Conservation (phyloP, 2,888 invertebrate species). For the Aricia artaxerxes region DNA sequence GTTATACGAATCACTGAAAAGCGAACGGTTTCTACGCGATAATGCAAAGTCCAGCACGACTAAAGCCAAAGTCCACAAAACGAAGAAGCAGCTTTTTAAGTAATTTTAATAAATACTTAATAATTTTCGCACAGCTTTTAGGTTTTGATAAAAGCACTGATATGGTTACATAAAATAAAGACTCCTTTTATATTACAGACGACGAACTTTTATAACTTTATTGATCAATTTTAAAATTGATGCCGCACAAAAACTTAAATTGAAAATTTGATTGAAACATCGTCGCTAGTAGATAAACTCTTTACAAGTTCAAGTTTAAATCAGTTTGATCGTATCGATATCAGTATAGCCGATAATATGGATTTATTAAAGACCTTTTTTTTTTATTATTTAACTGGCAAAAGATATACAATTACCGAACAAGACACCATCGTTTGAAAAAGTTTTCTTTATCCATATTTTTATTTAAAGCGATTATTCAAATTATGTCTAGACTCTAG, state of each 20-base stretch:
- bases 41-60: no score
- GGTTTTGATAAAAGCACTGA: background rate
- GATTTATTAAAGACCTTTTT: no score
- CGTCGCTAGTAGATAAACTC: background rate
- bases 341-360: background rate
- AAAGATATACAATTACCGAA: no score
- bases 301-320: constrained; percentile 8
- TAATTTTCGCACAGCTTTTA: background rate
- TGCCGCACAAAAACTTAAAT: constrained; percentile 2
- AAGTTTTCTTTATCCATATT: no score
- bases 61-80: background rate
- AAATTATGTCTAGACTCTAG: no score
- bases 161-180: background rate
- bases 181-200: background rate
- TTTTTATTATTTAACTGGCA: no score
- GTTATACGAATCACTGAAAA: no score
- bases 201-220: background rate
- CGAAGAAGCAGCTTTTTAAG: background rate
- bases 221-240: background rate
- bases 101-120: background rate
- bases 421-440: no score
- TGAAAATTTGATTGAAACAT: constrained; percentile 25
- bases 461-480: no score
- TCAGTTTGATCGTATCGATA: background rate
- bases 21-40: no score